Evolutionary conservation across 1,140 invertebrate species (phyloP).

Genomic region (Fopius arisanus): DNA sequence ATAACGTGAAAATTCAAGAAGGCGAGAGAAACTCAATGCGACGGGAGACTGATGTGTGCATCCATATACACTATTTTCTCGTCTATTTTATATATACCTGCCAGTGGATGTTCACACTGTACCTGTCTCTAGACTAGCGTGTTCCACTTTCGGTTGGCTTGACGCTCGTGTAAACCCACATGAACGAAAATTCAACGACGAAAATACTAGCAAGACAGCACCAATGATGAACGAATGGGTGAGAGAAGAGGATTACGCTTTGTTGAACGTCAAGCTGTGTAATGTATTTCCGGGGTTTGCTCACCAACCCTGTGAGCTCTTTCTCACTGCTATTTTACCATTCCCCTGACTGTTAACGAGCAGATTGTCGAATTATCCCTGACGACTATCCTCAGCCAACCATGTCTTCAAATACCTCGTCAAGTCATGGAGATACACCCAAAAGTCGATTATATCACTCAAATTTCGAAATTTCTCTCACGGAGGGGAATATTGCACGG

Average conservation of each 20-base stretch:
- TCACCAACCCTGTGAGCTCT: no score
- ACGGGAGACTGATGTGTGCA: not conserved
- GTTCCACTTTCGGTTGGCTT: constrained; percentile 2
- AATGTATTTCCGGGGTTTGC: not conserved
- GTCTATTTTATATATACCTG: not conserved
- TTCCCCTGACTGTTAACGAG: no score
- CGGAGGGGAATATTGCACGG: no score
- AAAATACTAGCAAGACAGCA: constrained; percentile 5
- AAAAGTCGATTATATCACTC: no score
- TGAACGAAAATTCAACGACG: not conserved
- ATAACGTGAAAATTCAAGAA: constrained; percentile 15
- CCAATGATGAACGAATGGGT: constrained; percentile 1
- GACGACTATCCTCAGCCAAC: no score
- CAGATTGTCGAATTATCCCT: no score
- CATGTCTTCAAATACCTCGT: no score
- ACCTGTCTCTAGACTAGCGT: not conserved
- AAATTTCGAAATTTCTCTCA: no score
- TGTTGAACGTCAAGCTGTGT: not conserved
- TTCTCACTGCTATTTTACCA: no score
- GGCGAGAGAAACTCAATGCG: constrained; percentile 1
- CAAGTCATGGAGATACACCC: no score
- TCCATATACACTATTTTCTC: constrained; percentile 4
- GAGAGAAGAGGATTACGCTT: not conserved
- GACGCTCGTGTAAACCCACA: not conserved
- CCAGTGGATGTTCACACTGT: not conserved